Evolutionary conservation across 1,140 invertebrate species (phyloP).

Genomic region (Thrips palmi): DNA sequence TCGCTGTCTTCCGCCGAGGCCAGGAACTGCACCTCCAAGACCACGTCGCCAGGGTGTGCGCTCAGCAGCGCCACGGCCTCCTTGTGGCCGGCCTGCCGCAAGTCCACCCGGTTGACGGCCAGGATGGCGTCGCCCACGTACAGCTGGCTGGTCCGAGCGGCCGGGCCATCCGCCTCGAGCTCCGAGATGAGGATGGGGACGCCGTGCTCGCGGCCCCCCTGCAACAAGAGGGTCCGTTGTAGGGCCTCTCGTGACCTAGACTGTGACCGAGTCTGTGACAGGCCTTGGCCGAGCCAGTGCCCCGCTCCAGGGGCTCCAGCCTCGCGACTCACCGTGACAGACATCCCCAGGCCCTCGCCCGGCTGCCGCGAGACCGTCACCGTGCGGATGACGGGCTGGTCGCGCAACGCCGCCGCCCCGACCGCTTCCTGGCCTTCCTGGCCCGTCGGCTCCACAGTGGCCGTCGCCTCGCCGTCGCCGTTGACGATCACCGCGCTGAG

Average conservation of each 20-base stretch:
- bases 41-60: conserved; percentile 45
- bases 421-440: too few relatives aligned
- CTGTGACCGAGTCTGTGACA: background rate
- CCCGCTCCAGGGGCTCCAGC: background rate
- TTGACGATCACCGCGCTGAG: too few relatives aligned
- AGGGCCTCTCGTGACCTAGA: too few relatives aligned
- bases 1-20: conserved; percentile 49
- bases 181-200: conserved; percentile 75
- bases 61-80: conserved; percentile 55
- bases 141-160: conserved; percentile 42
- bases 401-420: too few relatives aligned
- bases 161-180: conserved; percentile 57
- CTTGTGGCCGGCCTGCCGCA: conserved; percentile 38
- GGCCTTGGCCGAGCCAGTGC: background rate
- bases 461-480: too few relatives aligned
- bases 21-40: conserved; percentile 51
- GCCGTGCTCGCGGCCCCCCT: conserved; percentile 70
- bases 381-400: too few relatives aligned
- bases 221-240: conserved; percentile 14
- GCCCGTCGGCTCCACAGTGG: too few relatives aligned
- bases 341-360: conserved; percentile 61
- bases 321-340: conserved; percentile 46
- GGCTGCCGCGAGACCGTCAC: conserved; percentile 40
- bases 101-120: conserved; percentile 54
- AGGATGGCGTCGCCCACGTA: conserved; percentile 72